Evolutionary conservation across 2,888 invertebrate genomes (phyloP), one percentile per base, ranked within the genome.

Genomic region (Apamea sordens): DNA sequence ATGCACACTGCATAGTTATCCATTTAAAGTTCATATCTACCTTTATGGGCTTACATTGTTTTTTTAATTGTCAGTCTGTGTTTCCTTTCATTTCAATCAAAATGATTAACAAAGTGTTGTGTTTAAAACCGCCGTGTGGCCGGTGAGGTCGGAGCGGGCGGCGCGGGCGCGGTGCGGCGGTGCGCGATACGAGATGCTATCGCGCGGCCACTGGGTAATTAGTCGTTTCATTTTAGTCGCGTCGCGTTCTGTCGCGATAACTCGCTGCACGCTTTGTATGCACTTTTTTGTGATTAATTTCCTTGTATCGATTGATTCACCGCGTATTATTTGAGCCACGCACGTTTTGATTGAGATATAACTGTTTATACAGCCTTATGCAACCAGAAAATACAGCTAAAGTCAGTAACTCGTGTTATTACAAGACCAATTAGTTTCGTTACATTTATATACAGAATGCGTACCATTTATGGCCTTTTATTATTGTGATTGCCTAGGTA

Each of bases 211-310:
- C 87, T 87, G 90, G 89, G 93, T 94, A 95, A 96, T 96, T 96
- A 96, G 94, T 93, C 94, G 95, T 94, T 95, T 95, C 95, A 93
- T 95, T 96, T 94, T 94, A 94, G 93, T 92, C 91, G 92, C 90
- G 92, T 90, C 91, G 93, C 91, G 91, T 91, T 91, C 91, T 91
- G 91, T 92, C 92, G 93, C 93, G 93, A 94, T 95, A 94, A 93
- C 92, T 91, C 89, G 89, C 90, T 92, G 93, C 93, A 93, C 92
- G 93, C 93, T 93, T 93, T 94, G 92, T 93, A 90, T 94, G 94
- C 93, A 93, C 91, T 94, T 93, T 94, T 94, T 93, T 94, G 92
- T 93, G 92, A 95, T 95, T 93, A 94, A 94, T 94, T 94, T 92
- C 92, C 92, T 92, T 93, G 85, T 93, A 94, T 94, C 93, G 93